Percentiles rank a stretch among this genome's conserved stretches.
Conservation (phyloP, 1,140 invertebrate genomes). For the Drosophila obscura region DNA sequence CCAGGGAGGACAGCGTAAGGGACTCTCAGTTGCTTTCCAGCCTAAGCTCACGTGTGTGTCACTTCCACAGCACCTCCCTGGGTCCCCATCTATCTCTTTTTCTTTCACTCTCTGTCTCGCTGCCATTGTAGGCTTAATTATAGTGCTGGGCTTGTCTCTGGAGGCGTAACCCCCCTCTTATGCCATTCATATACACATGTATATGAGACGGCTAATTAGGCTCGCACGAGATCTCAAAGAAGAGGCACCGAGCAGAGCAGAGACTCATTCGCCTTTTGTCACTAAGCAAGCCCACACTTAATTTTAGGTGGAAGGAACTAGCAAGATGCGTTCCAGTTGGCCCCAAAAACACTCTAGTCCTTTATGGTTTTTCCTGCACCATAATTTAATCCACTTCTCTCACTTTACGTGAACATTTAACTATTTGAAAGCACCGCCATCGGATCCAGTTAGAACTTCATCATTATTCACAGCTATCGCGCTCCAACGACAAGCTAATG, state of each 20-base stretch:
- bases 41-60: conserved; percentile 29
- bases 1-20: conserved; percentile 26
- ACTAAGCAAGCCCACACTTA: conserved; percentile 37
- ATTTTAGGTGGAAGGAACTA: conserved; percentile 37
- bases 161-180: conserved; percentile 17
- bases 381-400: conserved; percentile 4
- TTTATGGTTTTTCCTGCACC: background rate
- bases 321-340: conserved; percentile 3
- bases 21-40: conserved; percentile 8
- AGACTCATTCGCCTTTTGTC: conserved; percentile 16
- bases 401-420: conserved; percentile 10
- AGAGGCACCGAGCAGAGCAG: conserved; percentile 15
- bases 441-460: conserved; percentile 23
- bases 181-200: conserved; percentile 26
- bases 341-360: background rate
- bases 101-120: background rate
- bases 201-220: conserved; percentile 69
- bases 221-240: conserved; percentile 66
- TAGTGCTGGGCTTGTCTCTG: conserved; percentile 23
- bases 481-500: conserved; percentile 47
- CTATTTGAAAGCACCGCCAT: conserved; percentile 4
- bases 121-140: conserved; percentile 41
- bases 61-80: background rate
- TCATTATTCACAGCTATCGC: conserved; percentile 47
- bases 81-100: background rate